Evolutionary conservation across 2,888 invertebrate species (phyloP).

Genomic region (Latheticus oryzae): DNA sequence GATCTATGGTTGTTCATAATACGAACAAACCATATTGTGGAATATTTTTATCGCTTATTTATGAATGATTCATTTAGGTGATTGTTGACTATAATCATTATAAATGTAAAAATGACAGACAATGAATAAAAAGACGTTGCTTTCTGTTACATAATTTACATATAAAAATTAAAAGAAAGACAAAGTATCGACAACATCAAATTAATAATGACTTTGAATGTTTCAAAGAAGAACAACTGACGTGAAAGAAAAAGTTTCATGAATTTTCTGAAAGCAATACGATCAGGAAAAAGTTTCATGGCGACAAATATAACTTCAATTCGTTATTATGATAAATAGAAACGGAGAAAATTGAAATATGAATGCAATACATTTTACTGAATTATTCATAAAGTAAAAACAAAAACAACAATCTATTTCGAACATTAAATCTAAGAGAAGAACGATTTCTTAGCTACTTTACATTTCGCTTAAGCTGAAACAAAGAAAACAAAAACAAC

Average conservation of each 20-base stretch:
- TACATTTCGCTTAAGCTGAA: constrained; percentile 3
- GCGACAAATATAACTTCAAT: constrained; percentile 10
- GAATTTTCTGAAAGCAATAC: constrained; percentile 1
- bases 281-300: constrained; percentile 12
- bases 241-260: constrained; percentile 9
- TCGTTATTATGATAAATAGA: constrained; percentile 19
- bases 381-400: constrained; percentile 13
- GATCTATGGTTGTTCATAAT: too few relatives aligned
- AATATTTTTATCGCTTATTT: too few relatives aligned
- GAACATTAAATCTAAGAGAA: constrained; percentile 4
- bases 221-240: neutral
- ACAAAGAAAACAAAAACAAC: too few relatives aligned
- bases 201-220: too few relatives aligned
- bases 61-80: too few relatives aligned
- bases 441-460: constrained; percentile 5
- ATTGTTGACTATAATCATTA: too few relatives aligned
- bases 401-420: constrained; percentile 12
- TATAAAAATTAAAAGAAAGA: too few relatives aligned
- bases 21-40: too few relatives aligned
- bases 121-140: too few relatives aligned
- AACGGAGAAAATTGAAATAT: constrained; percentile 13
- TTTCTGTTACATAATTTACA: too few relatives aligned
- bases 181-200: too few relatives aligned
- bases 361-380: neutral
- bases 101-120: too few relatives aligned